Base-by-base conservation (phyloP, 2,888 invertebrate species). In the Dilophus febrilis region DNA sequence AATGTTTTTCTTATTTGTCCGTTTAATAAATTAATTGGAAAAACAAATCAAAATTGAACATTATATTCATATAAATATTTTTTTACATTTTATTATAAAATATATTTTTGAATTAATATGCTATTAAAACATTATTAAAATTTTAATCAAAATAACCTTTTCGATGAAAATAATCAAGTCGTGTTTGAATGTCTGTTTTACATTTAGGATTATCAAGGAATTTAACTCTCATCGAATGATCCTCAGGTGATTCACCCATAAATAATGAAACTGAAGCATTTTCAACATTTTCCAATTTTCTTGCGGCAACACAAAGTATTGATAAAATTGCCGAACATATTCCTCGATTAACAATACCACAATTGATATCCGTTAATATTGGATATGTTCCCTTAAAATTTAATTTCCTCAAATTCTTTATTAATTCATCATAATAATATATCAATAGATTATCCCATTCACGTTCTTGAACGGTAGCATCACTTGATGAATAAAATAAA, bases 121-220 rank as follows among this genome's bases (percentile, higher is more conserved):
- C n/a, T n/a, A n/a, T n/a, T n/a, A n/a, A n/a, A n/a, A n/a, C n/a
- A n/a, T n/a, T n/a, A n/a, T n/a, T n/a, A n/a, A 29, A n/a, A 29
- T 8, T 19, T 35, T 30, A 40, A 16, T 41, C 34, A 13, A 41
- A 29, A 19, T 37, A 33, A 14, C 42, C 42, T 34, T 42, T 42
- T 11, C 35, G 19, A 30, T 38, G 31, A 13, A 36, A 42, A 27
- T 38, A 42, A 30, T 32, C 14, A 7, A 42, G 28, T 11, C 38
- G 17, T 31, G 35, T 38, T 14, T 18, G 13, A 5, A 42, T 12
- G 18, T 31, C 17, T 2, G 27, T 13, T 13, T 32, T 35, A 34
- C 38, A 38, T 10, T 34, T 27, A 2, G 11, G 17, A 37, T 41
- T 33, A 11, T 5, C 17, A n/a, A 36, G 34, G 14, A 34, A 16